phyloP scores from a whole-genome alignment of 2,888 invertebrate species.

The Sminthurinus aureus region DNA sequence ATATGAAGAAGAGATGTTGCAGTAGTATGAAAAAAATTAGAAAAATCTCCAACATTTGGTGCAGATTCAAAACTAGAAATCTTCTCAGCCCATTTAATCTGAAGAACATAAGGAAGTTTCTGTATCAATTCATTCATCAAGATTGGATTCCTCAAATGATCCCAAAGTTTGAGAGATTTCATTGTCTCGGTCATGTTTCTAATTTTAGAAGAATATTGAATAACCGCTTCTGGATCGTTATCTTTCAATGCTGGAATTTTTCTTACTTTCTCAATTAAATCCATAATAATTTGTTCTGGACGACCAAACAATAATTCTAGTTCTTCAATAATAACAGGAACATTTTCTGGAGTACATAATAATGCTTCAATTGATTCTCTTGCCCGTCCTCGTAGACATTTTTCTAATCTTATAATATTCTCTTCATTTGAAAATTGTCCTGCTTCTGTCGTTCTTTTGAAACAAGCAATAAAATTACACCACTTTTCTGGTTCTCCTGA shows the following conservation, averaged over 20 bases:
- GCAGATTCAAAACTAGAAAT: too few species aligned
- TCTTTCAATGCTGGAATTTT: constrained; percentile 12
- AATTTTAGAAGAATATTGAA: constrained; percentile 11
- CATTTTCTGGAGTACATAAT: constrained; percentile 18
- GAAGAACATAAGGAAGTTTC: constrained; percentile 37
- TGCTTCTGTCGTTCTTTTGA: too few species aligned
- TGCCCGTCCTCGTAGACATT: too few species aligned
- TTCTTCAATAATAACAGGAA: constrained; percentile 26
- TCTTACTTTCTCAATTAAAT: constrained; percentile 36
- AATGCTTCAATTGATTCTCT: not conserved
- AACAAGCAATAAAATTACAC: too few species aligned
- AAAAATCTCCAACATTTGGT: constrained; percentile 25
- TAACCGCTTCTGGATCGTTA: not conserved
- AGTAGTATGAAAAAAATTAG: constrained; percentile 16
- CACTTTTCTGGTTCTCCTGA: too few species aligned
- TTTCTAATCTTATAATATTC: too few species aligned
- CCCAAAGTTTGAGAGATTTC: constrained; percentile 2
- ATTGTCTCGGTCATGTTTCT: constrained; percentile 30
- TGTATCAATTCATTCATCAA: constrained; percentile 41
- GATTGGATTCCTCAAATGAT: constrained; percentile 44
- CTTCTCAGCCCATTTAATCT: constrained; percentile 38
- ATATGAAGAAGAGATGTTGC: not conserved
- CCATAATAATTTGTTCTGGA: constrained; percentile 39
- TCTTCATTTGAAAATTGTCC: too few species aligned
- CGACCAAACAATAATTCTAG: constrained; percentile 44